These are phyloP conservation scores for Aphelenchoides bicaudatus DNA, from an alignment of 2,888 invertebrate genomes.

Conservation along the genomic window DNA sequence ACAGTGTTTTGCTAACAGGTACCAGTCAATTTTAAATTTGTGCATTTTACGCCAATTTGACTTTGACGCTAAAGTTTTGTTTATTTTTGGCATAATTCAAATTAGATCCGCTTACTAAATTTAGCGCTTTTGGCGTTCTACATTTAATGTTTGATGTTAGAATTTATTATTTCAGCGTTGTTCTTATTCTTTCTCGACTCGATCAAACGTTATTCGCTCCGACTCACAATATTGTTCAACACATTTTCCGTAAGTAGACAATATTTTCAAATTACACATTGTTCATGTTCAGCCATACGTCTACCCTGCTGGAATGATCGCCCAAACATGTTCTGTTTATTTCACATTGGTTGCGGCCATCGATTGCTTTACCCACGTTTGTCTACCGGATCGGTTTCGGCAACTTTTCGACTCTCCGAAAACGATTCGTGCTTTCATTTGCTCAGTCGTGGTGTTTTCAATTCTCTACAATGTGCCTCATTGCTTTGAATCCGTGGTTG, in stretches of 20 bases:
- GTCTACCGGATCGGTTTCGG: constrained; percentile 42
- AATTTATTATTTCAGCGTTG: constrained; percentile 51
- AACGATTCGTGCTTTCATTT: constrained; percentile 32
- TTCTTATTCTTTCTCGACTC: constrained; percentile 36
- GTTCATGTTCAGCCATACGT: constrained; percentile 48
- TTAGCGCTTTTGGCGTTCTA: too few relatives aligned
- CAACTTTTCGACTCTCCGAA: constrained; percentile 34
- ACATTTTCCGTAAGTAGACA: constrained; percentile 34
- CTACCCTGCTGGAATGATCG: constrained; percentile 57
- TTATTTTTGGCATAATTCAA: too few relatives aligned
- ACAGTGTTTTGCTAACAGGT: constrained; percentile 32
- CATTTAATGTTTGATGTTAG: too few relatives aligned
- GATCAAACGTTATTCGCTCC: constrained; percentile 44
- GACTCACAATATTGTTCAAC: constrained; percentile 40
- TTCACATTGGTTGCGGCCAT: constrained; percentile 59
- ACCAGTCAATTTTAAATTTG: neutral
- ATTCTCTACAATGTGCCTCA: constrained; percentile 57
- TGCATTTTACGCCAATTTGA: neutral
- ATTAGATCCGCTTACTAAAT: too few relatives aligned
- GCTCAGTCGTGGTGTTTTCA: constrained; percentile 45
- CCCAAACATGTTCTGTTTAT: constrained; percentile 60
- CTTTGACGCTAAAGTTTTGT: too few relatives aligned
- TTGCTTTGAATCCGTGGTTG: constrained; percentile 52
- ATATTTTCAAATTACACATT: too few relatives aligned
- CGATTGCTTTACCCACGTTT: constrained; percentile 58